Conservation (phyloP, 2,888 invertebrate species). For the Calliphora vomitoria region DNA sequence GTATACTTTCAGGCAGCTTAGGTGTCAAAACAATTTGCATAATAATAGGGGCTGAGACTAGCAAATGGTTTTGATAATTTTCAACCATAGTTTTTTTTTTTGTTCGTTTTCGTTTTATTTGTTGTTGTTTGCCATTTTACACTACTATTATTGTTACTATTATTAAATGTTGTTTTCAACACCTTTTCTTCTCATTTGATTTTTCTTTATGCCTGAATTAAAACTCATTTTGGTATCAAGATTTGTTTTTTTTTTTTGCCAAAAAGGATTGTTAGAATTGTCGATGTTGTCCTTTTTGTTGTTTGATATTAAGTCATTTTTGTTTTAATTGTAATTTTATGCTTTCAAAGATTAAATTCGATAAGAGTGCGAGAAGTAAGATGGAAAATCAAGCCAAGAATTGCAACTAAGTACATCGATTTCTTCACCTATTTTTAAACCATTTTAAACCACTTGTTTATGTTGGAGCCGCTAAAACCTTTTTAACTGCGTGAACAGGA, state of each 20-base stretch:
- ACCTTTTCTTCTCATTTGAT: conserved; percentile 47
- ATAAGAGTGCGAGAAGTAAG: too few relatives aligned
- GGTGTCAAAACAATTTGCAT: conserved; percentile 72
- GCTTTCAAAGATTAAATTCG: background rate
- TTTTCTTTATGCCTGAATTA: conserved; percentile 55
- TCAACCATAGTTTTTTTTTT: conserved; percentile 27
- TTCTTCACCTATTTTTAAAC: too few relatives aligned
- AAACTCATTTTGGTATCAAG: conserved; percentile 50
- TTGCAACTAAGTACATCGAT: too few relatives aligned
- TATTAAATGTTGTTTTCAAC: conserved; percentile 60
- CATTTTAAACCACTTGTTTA: too few relatives aligned
- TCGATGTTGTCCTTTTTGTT: background rate
- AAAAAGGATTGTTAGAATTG: conserved; percentile 8
- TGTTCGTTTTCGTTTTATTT: conserved; percentile 15
- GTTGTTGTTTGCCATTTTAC: conserved; percentile 25
- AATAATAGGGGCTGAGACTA: conserved; percentile 65
- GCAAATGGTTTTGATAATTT: conserved; percentile 71
- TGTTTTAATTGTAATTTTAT: background rate
- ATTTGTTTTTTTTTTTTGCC: conserved; percentile 23
- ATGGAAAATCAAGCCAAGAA: too few relatives aligned
- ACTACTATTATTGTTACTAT: conserved; percentile 39
- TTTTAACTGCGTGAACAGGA: too few relatives aligned
- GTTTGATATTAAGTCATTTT: background rate
- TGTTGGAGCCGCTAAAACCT: too few relatives aligned
- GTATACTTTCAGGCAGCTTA: conserved; percentile 59